A percentile compares a stretch with the other conserved stretches of the same genome.
Conservation (phyloP, 30 jellyfish, hydroid and myxozoan genomes). For the Phacellophora camtschatica region DNA sequence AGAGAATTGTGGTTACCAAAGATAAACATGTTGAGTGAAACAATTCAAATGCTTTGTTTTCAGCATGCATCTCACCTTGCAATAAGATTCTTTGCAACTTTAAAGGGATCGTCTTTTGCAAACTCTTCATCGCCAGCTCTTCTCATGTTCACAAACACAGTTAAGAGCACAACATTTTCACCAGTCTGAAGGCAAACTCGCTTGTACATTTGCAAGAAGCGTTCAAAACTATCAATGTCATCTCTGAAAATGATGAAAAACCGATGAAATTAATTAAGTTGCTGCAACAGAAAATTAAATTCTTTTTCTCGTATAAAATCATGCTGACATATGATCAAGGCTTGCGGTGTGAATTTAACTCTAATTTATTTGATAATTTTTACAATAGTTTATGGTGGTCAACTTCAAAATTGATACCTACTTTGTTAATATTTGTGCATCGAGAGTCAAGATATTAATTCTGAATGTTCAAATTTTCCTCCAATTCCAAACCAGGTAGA, state of each 20-base stretch:
- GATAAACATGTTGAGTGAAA: too few species aligned
- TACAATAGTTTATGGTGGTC: too few species aligned
- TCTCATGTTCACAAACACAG: conserved; percentile 91
- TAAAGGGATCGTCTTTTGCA: conserved; percentile 80
- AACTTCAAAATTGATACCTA: too few species aligned
- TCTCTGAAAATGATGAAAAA: conserved; percentile 70
- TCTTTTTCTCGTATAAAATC: neutral
- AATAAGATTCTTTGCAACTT: conserved; percentile 80
- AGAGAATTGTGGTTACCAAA: too few species aligned
- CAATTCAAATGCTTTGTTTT: too few species aligned
- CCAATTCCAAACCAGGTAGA: too few species aligned
- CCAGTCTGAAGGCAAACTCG: conserved; percentile 98
- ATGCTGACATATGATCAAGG: neutral
- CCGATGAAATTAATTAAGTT: neutral
- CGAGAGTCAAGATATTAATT: too few species aligned
- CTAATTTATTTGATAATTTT: too few species aligned
- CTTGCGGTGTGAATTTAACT: too few species aligned
- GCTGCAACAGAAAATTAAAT: neutral
- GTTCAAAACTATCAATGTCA: conserved; percentile 72
- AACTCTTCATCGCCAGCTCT: conserved; percentile 67
- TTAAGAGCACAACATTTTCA: conserved; percentile 89
- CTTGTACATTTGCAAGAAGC: conserved; percentile 93
- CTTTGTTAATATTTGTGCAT: too few species aligned
- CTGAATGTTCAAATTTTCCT: too few species aligned
- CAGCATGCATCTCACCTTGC: conserved; percentile 98